Percentiles rank a stretch among this genome's conserved stretches.
These are phyloP conservation scores for Brotula barbata DNA, from an alignment of 2,797 vertebrate species.

Conservation along the genomic window DNA sequence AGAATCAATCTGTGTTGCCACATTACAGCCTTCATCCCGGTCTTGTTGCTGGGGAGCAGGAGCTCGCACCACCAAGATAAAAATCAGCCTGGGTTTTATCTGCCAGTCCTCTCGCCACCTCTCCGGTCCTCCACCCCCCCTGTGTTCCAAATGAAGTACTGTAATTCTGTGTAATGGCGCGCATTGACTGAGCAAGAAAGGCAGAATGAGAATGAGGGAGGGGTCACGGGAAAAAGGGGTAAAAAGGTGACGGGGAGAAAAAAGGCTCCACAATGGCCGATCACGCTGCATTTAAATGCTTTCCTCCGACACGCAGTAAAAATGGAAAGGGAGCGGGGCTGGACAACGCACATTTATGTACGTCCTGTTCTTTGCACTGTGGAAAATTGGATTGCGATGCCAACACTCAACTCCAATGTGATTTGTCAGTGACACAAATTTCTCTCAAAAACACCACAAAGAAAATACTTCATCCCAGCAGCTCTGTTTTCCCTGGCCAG, in stretches of 20 bases:
- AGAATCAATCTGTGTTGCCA: slow-evolving; percentile 65
- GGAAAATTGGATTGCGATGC: slow-evolving; percentile 63
- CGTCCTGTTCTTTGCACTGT: slow-evolving; percentile 40
- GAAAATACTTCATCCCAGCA: slow-evolving; percentile 36
- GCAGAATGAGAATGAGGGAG: slow-evolving; percentile 15
- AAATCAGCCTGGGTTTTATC: slow-evolving; percentile 60
- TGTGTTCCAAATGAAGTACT: slow-evolving; percentile 29
- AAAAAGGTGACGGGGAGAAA: slow-evolving; percentile 48
- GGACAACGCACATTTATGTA: slow-evolving; percentile 36
- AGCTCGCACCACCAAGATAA: slow-evolving; percentile 55
- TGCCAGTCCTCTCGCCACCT: slow-evolving; percentile 54
- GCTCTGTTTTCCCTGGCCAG: slow-evolving; percentile 35
- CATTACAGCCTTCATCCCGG: slow-evolving; percentile 59
- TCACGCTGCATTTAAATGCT: slow-evolving; percentile 61
- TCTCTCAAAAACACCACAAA: slow-evolving; percentile 37
- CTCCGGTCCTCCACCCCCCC: slow-evolving; percentile 36
- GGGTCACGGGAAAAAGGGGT: slow-evolving; percentile 13
- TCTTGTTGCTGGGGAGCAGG: slow-evolving; percentile 47
- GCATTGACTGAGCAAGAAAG: slow-evolving; percentile 26
- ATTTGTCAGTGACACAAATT: slow-evolving; percentile 49
- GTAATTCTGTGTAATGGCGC: slow-evolving; percentile 45
- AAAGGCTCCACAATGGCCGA: slow-evolving; percentile 56
- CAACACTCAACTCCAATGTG: slow-evolving; percentile 33
- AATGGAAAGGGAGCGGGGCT: slow-evolving; percentile 36
- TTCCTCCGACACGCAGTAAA: slow-evolving; percentile 37